Conservation (phyloP, 2,888 invertebrate species). For the Axea sp. region DNA sequence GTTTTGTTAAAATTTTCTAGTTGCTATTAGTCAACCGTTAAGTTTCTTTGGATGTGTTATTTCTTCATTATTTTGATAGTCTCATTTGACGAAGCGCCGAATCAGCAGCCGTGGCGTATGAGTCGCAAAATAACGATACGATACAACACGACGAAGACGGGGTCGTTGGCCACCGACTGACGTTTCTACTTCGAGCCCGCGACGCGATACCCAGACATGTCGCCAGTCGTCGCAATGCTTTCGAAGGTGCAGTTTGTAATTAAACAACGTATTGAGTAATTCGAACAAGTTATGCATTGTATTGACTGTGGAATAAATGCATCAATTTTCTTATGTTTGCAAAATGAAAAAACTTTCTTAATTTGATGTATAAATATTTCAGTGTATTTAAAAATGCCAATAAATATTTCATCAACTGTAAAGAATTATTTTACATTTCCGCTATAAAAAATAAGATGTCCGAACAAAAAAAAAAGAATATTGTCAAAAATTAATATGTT, state of each 20-base stretch:
- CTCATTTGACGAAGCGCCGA: slow-evolving; percentile 40
- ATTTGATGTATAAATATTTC: no score
- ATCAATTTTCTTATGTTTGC: no score
- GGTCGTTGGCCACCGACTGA: slow-evolving; percentile 53
- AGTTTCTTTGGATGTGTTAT: slow-evolving; percentile 40
- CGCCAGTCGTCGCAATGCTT: slow-evolving; percentile 44
- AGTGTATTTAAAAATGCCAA: no score
- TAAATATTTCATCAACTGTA: no score
- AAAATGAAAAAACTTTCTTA: no score
- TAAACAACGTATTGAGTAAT: slow-evolving; percentile 1
- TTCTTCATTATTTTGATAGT: slow-evolving; percentile 49
- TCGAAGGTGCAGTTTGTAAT: slow-evolving; percentile 23
- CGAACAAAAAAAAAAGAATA: no score
- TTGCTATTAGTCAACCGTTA: slow-evolving; percentile 16
- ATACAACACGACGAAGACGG: slow-evolving; percentile 52
- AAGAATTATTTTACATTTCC: no score
- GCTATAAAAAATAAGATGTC: no score
- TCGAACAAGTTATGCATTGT: no score
- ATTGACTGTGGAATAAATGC: no score
- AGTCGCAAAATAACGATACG: slow-evolving; percentile 50
- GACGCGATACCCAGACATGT: slow-evolving; percentile 47
- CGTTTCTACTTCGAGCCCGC: slow-evolving; percentile 49
- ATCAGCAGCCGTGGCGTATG: slow-evolving; percentile 30
- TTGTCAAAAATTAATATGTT: no score
- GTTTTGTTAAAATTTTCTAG: no score